Percentiles rank a stretch among this genome's conserved stretches.
Conservation (phyloP, 2,888 invertebrate species). For the Ochlodes sylvanus region DNA sequence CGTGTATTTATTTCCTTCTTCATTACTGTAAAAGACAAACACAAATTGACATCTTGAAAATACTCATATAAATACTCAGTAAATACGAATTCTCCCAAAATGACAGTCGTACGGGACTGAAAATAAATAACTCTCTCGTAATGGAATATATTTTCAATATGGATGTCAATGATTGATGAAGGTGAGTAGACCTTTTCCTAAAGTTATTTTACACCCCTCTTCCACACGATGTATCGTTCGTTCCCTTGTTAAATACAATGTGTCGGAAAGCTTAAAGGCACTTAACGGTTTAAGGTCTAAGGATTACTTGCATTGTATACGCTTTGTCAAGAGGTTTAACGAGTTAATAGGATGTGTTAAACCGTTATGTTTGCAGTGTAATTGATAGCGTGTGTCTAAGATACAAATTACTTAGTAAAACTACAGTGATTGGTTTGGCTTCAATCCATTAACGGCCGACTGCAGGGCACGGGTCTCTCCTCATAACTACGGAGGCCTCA, state of each 20-base stretch:
- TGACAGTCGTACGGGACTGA: background rate
- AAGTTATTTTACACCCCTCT: background rate
- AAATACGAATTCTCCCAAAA: background rate
- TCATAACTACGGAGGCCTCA: no score
- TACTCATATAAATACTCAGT: no score
- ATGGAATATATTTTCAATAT: background rate
- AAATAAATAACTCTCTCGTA: background rate
- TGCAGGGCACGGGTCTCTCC: no score
- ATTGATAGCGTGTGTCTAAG: no score
- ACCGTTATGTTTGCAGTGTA: no score
- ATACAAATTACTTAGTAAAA: no score
- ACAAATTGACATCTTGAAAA: no score
- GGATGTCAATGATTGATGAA: conserved; percentile 2
- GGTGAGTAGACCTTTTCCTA: background rate
- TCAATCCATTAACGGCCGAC: no score
- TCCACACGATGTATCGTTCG: background rate
- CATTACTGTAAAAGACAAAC: no score
- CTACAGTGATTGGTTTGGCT: no score
- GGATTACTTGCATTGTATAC: background rate
- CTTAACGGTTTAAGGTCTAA: background rate
- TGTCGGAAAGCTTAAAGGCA: conserved; percentile 3
- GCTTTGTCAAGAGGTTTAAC: background rate
- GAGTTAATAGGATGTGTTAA: background rate
- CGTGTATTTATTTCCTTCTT: no score
- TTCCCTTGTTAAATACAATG: background rate